A percentile compares a stretch with the other conserved stretches of the same genome.
Evolutionary conservation across 1,140 invertebrate genomes (phyloP).

Genomic region (Bombus turneri): DNA sequence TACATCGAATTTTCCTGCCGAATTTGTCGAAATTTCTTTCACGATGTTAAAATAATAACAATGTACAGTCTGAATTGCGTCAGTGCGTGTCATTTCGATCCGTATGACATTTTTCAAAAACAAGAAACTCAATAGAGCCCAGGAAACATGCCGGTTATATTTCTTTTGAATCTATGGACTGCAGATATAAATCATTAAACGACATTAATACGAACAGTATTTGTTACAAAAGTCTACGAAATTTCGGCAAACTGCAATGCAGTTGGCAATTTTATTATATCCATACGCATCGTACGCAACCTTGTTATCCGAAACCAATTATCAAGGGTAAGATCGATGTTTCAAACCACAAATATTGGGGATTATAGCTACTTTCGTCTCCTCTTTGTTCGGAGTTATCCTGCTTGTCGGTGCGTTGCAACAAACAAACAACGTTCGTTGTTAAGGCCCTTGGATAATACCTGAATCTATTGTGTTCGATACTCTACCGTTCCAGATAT

Average conservation of each 20-base stretch:
- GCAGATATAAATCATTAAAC: background rate
- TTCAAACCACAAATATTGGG: background rate
- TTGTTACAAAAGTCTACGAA: background rate
- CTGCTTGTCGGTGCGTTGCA: background rate
- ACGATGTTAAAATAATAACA: background rate
- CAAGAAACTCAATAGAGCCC: too few species aligned
- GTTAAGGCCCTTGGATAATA: background rate
- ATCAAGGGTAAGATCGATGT: background rate
- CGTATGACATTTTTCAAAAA: background rate
- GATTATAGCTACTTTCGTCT: background rate
- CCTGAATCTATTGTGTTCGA: background rate
- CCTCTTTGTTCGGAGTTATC: constrained; percentile 6
- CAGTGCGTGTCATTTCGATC: background rate
- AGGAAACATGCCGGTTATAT: background rate
- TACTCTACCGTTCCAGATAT: background rate
- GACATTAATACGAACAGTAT: background rate
- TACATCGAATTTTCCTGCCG: background rate
- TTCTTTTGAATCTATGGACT: background rate
- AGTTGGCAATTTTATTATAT: constrained; percentile 31
- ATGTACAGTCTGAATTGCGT: background rate
- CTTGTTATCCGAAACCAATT: constrained; percentile 26
- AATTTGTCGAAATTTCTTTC: background rate
- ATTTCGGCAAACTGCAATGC: too few species aligned
- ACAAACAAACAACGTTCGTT: constrained; percentile 1
- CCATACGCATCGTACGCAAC: background rate